Evolutionary conservation across 1,140 invertebrate genomes (phyloP), one percentile per base, ranked within the genome.

Genomic region (Meteorus sp.): DNA sequence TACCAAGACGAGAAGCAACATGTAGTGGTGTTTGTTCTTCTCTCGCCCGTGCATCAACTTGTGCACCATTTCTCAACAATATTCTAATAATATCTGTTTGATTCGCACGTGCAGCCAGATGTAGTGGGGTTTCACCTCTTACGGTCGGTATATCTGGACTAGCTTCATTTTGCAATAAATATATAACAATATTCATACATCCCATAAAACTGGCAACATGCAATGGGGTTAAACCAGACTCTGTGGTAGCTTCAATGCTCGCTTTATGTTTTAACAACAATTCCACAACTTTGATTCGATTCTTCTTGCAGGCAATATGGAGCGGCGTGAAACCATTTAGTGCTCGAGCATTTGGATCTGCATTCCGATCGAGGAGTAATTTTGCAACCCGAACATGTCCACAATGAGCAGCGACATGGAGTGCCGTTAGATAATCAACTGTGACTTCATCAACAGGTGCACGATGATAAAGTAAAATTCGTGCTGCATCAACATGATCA

Each of bases 201-300:
- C 97, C 97, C 97, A 99, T 99, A 81, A 99, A 99, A 68, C 94
- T 91, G 0, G 97, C 95, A 43, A 99, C 97, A 79, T 99, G 97
- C 23, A 99, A 83, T 11, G 96, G 96, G 7, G 97, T 98, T 62
- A 99, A 81, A 15, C 97, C 97, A 74, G 91, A 93, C 87, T 94
- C 92, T 25, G 92, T 94, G 2, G 89, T 93, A 20, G 90, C 88
- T 77, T 93, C 90, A 70, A 94, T 92, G 61, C 86, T 90, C 44
- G 95, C 97, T 69, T 94, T 94, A 81, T 98, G 94, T 79, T 98
- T 98, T 2, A 99, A 81, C 20, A 99, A 82, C 55, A 99, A 77
- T 80, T 99, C 97, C 4, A 98, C 96, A 31, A 99, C 89, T 74
- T 97, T 95, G 60, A 98, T 93, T 27, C 97, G 82, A 81, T 99